Conservation (phyloP, 2,113 vertebrate genomes). For the Dromas ardeola region DNA sequence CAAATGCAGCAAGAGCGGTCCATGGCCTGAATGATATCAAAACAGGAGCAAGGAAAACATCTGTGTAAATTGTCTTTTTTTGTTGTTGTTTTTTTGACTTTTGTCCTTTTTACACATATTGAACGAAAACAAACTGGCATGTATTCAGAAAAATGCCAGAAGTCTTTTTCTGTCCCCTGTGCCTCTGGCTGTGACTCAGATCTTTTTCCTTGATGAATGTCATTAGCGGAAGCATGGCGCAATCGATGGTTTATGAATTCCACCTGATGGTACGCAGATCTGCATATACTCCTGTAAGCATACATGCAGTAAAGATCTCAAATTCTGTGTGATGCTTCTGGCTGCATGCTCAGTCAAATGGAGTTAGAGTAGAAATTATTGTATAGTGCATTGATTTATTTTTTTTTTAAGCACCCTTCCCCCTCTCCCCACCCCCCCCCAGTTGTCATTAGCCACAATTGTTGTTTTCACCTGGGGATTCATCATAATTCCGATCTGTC, state of each 20-base stretch:
- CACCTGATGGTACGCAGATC: not conserved
- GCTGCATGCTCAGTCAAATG: not conserved
- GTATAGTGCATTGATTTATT: not conserved
- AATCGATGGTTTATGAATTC: not conserved
- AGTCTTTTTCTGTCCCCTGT: not conserved
- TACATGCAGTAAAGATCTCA: not conserved
- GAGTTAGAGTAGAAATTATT: slow-evolving; percentile 28
- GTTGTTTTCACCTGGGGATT: slow-evolving; percentile 49
- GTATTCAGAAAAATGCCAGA: not conserved
- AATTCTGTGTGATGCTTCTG: not conserved
- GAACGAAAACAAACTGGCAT: not conserved
- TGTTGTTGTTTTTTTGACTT: not conserved
- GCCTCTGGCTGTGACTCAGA: not conserved
- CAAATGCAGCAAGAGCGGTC: not conserved
- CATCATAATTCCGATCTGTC: slow-evolving; percentile 6
- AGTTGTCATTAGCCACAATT: not conserved
- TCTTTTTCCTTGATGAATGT: not conserved
- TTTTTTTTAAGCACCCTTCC: not conserved
- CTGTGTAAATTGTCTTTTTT: not conserved
- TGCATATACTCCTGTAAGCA: not conserved
- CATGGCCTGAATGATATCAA: not conserved
- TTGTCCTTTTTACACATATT: not conserved
- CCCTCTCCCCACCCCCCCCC: too few species aligned
- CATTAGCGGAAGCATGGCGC: not conserved
- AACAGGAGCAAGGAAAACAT: not conserved